Evolutionary conservation across 2,888 invertebrate species (phyloP).

Genomic region (Thereva unica): DNA sequence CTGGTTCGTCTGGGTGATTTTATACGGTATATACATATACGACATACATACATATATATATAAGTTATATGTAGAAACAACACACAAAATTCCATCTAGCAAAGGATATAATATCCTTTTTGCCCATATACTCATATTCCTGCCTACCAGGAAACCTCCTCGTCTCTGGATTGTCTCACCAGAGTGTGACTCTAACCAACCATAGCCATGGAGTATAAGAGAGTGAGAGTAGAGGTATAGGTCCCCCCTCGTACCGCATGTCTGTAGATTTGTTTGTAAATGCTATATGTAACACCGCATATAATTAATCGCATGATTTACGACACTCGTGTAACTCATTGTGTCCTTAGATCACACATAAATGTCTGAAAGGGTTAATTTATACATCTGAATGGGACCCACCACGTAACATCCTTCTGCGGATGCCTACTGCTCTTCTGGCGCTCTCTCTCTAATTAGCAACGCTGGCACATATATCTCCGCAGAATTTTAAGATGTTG

Average conservation of each 20-base stretch:
- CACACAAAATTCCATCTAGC: too few species aligned
- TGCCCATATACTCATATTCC: too few species aligned
- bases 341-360: constrained; percentile 55
- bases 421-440: constrained; percentile 23
- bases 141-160: too few species aligned
- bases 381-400: constrained; percentile 47
- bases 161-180: too few species aligned
- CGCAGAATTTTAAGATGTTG: constrained; percentile 27
- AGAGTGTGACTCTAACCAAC: too few species aligned
- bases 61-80: too few species aligned
- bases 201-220: too few species aligned
- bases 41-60: too few species aligned
- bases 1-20: too few species aligned
- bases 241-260: constrained; percentile 8
- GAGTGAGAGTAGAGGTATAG: too few species aligned
- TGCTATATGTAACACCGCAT: constrained; percentile 23
- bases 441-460: constrained; percentile 28
- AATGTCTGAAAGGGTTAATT: constrained; percentile 59
- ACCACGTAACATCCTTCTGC: constrained; percentile 31
- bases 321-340: constrained; percentile 45
- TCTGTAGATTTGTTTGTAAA: neutral
- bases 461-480: constrained; percentile 29
- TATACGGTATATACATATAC: too few species aligned
- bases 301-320: constrained; percentile 53
- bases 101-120: too few species aligned